phyloP scores from a whole-genome alignment of 2,797 vertebrate species.

The Pangasius sanitwongsei region DNA sequence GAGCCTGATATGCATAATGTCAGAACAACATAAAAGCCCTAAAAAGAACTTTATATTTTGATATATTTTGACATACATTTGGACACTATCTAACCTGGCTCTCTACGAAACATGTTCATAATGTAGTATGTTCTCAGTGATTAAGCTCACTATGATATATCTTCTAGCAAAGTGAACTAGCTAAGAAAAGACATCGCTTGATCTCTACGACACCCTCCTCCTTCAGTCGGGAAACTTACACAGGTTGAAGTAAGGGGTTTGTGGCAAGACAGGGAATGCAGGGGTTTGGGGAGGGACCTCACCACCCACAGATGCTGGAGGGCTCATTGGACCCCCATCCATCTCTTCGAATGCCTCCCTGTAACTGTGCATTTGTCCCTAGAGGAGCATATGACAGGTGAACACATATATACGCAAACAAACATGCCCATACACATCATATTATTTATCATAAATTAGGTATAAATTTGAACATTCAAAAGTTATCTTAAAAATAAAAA shows the following conservation, averaged over 20 bases:
- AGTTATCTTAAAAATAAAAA: not conserved
- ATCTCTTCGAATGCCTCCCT: constrained; percentile 96
- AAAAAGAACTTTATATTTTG: not conserved
- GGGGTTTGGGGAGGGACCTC: constrained; percentile 87
- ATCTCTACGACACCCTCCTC: constrained; percentile 73
- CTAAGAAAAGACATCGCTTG: constrained; percentile 16
- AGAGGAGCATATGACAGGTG: constrained; percentile 30
- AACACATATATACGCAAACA: constrained; percentile 25
- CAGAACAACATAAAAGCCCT: not conserved
- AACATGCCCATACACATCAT: constrained; percentile 17
- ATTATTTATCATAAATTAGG: not conserved
- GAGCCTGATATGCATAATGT: not conserved
- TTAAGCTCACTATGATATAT: not conserved
- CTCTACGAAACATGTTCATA: not conserved
- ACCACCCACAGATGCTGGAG: constrained; percentile 82
- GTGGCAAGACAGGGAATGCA: constrained; percentile 80
- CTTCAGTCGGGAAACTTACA: constrained; percentile 77
- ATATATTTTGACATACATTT: not conserved
- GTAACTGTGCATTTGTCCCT: constrained; percentile 98
- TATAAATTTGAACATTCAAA: not conserved
- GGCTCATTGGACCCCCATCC: constrained; percentile 79
- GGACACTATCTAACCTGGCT: not conserved
- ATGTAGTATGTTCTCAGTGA: not conserved
- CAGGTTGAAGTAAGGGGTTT: constrained; percentile 85
- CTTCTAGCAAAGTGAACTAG: not conserved